Evolutionary conservation across 2,888 invertebrate species (phyloP), one percentile per base, ranked within the genome.

Genomic region (Deroplatys truncata): DNA sequence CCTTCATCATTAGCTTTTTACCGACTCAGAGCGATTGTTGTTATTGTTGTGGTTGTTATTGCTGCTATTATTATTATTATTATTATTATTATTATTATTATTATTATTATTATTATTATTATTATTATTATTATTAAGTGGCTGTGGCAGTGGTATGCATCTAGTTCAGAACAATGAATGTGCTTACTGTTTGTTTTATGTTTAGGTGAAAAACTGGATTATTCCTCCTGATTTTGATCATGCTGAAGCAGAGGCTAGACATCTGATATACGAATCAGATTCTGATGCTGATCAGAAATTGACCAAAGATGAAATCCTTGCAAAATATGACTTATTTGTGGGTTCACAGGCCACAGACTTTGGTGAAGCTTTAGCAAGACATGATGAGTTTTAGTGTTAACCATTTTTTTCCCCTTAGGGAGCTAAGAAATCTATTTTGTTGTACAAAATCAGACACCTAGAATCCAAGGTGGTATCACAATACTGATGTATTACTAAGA

Each of bases 291-390:
- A 99, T 94, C 97, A 98, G 92, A 96, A 96, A 92, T 95, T 99
- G 49, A 97, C 97, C 15, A 97, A 97, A 93, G 96, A 96, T 0
- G 99, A 99, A 94, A 96, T 99, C 72, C 93, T 99, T 35, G 96
- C 97, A 89, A 99, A 99, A 93, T 99, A 99, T 93, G 99, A 99
- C 93, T 94, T 99, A 16, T 99, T 99, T 93, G 99, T 99, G 8
- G 99, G 99, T 82, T 99, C 99, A 0, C 99, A 99, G 93, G 99
- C 99, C 1, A 99, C 99, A 0, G 99, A 99, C 94, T 99, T 99
- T 93, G 99, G 99, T 0, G 99, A 99, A 93, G 99, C 99, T 10
- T 94, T 99, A 28, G 96, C 97, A 1, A 96, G 98, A 91, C 99
- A 99, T 92, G 99, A 99, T 93, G 99, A 99, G 94, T 99, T 99